Conservation (phyloP, 2,888 invertebrate species). For the Syrphus vitripennis region DNA sequence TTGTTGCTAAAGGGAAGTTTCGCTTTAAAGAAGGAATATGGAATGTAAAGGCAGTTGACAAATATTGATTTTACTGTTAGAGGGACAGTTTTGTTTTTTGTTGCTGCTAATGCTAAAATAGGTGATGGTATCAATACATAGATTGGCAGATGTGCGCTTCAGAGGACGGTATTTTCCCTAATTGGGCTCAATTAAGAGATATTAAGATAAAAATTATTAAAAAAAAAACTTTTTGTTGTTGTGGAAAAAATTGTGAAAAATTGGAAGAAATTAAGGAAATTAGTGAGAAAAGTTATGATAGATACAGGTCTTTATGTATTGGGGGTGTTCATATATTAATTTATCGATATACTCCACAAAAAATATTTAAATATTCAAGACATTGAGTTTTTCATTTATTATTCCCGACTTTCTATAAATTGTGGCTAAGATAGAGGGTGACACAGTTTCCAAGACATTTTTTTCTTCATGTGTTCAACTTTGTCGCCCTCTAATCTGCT, state of each 20-base stretch:
- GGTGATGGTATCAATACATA: conserved; percentile 14
- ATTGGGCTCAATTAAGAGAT: conserved; percentile 35
- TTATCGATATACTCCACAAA: too few relatives aligned
- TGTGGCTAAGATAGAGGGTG: too few relatives aligned
- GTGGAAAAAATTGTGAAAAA: not conserved
- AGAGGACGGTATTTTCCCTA: conserved; percentile 1
- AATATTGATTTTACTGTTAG: conserved; percentile 51
- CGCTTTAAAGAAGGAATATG: not conserved
- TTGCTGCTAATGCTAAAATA: not conserved
- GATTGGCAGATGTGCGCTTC: conserved; percentile 46
- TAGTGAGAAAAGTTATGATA: too few relatives aligned
- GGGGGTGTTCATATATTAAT: too few relatives aligned
- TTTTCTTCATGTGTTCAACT: too few relatives aligned
- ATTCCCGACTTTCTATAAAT: too few relatives aligned
- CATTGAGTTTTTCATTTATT: too few relatives aligned
- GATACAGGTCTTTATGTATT: too few relatives aligned
- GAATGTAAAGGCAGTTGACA: conserved; percentile 31
- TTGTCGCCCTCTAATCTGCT: too few relatives aligned
- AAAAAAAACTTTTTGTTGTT: not conserved
- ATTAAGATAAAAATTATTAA: not conserved
- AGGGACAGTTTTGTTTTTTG: not conserved
- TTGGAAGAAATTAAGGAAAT: not conserved
- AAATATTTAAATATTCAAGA: too few relatives aligned
- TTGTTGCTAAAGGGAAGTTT: not conserved
- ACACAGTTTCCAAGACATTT: too few relatives aligned